Percentiles rank a stretch among this genome's conserved stretches.
These are phyloP conservation scores for Ophion costatus DNA, from an alignment of 2,888 invertebrate species.

Conservation along the genomic window DNA sequence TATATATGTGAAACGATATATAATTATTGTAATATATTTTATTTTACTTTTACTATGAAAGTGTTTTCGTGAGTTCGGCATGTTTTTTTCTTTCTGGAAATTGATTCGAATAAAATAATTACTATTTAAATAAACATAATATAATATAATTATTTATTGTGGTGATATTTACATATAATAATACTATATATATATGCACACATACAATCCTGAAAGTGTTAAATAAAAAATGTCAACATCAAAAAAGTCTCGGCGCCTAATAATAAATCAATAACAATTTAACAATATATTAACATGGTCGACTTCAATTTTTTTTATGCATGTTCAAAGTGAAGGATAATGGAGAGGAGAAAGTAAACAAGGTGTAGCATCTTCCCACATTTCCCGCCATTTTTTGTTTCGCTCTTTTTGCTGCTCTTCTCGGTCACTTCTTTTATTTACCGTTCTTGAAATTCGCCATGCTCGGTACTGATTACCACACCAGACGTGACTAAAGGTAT, in stretches of 20 bases:
- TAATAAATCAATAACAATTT: too few species aligned
- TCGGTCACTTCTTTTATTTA: slow-evolving; percentile 21
- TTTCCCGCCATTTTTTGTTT: slow-evolving; percentile 10
- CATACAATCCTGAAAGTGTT: background rate
- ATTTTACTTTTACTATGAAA: too few species aligned
- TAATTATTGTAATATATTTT: background rate
- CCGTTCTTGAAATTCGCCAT: slow-evolving; percentile 72
- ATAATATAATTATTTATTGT: background rate
- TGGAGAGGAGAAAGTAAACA: slow-evolving; percentile 17
- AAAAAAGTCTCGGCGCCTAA: too few species aligned
- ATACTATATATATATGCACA: too few species aligned
- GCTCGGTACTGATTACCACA: slow-evolving; percentile 70
- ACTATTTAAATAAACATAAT: too few species aligned
- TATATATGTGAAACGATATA: background rate
- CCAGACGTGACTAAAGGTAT: slow-evolving; percentile 70
- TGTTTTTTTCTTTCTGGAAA: too few species aligned
- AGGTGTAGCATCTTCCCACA: slow-evolving; percentile 33
- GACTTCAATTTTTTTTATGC: background rate
- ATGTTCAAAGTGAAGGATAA: slow-evolving; percentile 40
- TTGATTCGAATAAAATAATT: too few species aligned
- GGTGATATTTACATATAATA: background rate
- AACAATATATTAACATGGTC: too few species aligned
- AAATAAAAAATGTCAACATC: too few species aligned
- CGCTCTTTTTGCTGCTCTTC: slow-evolving; percentile 11
- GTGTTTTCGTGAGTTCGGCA: too few species aligned